These are phyloP conservation scores for Macrotis lagotis DNA, from an alignment of 2,113 vertebrate genomes.

Conservation along the genomic window DNA sequence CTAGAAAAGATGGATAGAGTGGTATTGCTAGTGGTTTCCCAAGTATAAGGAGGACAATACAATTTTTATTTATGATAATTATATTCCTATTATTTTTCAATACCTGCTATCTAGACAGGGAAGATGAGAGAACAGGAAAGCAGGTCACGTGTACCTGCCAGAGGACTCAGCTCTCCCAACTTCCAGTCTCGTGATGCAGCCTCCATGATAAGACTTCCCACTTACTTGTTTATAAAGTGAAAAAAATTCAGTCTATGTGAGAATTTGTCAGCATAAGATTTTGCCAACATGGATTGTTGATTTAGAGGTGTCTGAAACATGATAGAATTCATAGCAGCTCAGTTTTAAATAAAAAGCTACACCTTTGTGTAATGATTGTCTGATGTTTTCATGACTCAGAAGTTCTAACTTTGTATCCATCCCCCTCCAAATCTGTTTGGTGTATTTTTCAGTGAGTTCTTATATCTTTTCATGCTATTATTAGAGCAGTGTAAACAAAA, in stretches of 20 bases:
- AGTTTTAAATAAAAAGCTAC: slow-evolving; percentile 70
- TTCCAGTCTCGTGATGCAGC: slow-evolving; percentile 35
- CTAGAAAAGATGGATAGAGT: neutral
- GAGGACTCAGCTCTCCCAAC: slow-evolving; percentile 30
- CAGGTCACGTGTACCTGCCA: neutral
- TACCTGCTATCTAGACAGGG: neutral
- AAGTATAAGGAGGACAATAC: slow-evolving; percentile 19
- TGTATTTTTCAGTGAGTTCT: slow-evolving; percentile 69
- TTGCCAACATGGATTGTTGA: slow-evolving; percentile 73
- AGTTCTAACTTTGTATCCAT: slow-evolving; percentile 78
- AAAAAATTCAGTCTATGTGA: slow-evolving; percentile 69
- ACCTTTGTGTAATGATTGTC: slow-evolving; percentile 69
- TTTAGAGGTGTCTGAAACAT: slow-evolving; percentile 68
- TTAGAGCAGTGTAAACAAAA: slow-evolving; percentile 21
- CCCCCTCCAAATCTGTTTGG: slow-evolving; percentile 74
- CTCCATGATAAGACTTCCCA: slow-evolving; percentile 40
- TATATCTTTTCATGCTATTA: neutral
- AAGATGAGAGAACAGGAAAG: neutral
- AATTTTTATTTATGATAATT: slow-evolving; percentile 17
- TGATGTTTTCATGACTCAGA: slow-evolving; percentile 79
- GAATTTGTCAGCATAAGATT: slow-evolving; percentile 76
- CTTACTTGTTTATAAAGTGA: slow-evolving; percentile 73
- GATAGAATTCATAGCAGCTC: slow-evolving; percentile 56
- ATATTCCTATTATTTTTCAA: slow-evolving; percentile 3
- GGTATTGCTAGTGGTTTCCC: slow-evolving; percentile 28